Evolutionary conservation across 2,888 invertebrate genomes (phyloP).

Genomic region (Philereme vetulata): DNA sequence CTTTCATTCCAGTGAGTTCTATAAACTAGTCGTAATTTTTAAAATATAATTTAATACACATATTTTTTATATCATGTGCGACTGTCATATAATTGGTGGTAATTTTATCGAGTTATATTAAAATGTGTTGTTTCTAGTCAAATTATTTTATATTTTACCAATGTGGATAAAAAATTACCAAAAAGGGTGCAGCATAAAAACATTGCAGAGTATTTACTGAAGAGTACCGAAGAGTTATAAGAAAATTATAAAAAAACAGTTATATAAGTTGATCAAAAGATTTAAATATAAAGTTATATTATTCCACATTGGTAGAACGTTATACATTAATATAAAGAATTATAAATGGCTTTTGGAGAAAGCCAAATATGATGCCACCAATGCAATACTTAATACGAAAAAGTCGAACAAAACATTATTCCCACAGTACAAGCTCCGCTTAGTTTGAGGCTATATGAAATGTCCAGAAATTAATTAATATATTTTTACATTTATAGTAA

Average conservation of each 20-base stretch:
- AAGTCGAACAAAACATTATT: background rate
- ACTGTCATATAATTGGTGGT: slow-evolving; percentile 68
- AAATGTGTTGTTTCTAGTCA: slow-evolving; percentile 79
- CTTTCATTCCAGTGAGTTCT: slow-evolving; percentile 45
- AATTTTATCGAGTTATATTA: slow-evolving; percentile 62
- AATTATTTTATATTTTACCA: slow-evolving; percentile 73
- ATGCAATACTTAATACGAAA: slow-evolving; percentile 46
- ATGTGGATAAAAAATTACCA: slow-evolving; percentile 57
- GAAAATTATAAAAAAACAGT: slow-evolving; percentile 1
- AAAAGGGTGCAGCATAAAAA: slow-evolving; percentile 23
- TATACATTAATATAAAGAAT: slow-evolving; percentile 70
- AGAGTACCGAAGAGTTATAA: no score
- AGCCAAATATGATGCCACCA: slow-evolving; percentile 69
- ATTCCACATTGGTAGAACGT: slow-evolving; percentile 69
- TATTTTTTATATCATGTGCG: slow-evolving; percentile 59
- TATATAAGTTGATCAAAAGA: background rate
- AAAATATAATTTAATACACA: slow-evolving; percentile 37
- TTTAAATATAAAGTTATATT: slow-evolving; percentile 19
- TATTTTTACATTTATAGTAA: no score
- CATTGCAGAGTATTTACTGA: slow-evolving; percentile 10
- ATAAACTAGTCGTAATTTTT: slow-evolving; percentile 40
- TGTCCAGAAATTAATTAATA: no score
- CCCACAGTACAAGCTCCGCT: no score
- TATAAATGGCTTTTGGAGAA: slow-evolving; percentile 78
- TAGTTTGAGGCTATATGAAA: no score